Evolutionary conservation across 2,113 vertebrate genomes (phyloP), one percentile per base, ranked within the genome.

Genomic region (Orientallactaga bullata): DNA sequence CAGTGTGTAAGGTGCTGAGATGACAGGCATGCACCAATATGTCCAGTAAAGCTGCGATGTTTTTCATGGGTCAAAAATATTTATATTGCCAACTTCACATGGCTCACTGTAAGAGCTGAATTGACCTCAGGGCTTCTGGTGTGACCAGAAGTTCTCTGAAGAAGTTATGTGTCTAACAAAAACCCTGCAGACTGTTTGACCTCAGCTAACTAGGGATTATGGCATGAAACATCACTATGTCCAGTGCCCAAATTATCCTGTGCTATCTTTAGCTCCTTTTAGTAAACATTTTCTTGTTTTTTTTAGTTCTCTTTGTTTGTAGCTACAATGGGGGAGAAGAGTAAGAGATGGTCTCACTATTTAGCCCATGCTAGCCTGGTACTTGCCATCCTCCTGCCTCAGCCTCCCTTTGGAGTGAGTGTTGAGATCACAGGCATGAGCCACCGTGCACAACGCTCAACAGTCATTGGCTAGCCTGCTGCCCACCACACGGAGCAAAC

Each of bases 171-270:
- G 16, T 37, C 20, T 23, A 3, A 21, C 10, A 4, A 85, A 37
- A 13, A 24, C 9, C 28, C 47, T 15, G 10, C 30, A n/a, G 37
- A 35, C 20, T 7, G 15, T 47, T 85, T 51, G 68, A 35, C 24
- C 5, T 0, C 18, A 39, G 17, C 42, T 35, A 7, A 35, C 23
- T 3, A 10, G 47, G 23, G 32, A 2, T 26, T 5, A 1, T 35
- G 30, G 18, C 21, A 55, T 3, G n/a, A 32, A 8, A 3, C 26
- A 9, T 55, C 55, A 55, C 42, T 28, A 24, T 12, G 2, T 7
- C 23, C 12, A 37, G 23, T 58, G 66, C 28, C n/a, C 58, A 37
- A 12, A 37, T 72, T 72, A 72, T 72, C 66, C 28, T 37, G 55
- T 68, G 47, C 66, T 18, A 24, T 18, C 15, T 13, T 72, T 10